Evolutionary conservation across 1,140 invertebrate genomes (phyloP), one percentile per base, ranked within the genome.

Genomic region (Drosophila fuyamai): DNA sequence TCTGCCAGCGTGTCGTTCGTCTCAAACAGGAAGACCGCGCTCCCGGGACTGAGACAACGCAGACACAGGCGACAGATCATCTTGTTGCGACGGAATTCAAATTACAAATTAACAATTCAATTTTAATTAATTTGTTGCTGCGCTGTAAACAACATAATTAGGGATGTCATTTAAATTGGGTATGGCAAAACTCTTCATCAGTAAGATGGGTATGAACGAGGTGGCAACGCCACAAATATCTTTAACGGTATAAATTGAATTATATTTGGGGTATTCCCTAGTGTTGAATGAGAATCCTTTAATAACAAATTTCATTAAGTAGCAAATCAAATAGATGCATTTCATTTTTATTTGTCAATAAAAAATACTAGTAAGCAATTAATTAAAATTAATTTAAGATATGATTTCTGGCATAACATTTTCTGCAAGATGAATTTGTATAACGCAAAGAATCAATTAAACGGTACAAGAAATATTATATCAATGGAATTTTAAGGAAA

Each of bases 31-130:
- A 81, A 91, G 44, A 90, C 88, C 16, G 80, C 82, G 66, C 67
- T 79, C 47, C 80, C 81, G 61, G 70, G 74, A 66, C 79, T 88
- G 50, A 90, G 76, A 63, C 63, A 73, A 46, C 71, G 81, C 72
- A 90, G 73, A 76, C 88, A 90, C 70, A 90, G 72, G 58, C 88
- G 88, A 72, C 88, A 90, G 54, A 90, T 88, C 88, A 90, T 90
- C 10, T 97, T 67, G 96, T 96, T 92, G 5, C 14, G 14, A 35
- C 16, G 97, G 96, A 53, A 38, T 27, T 5, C 14, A 7, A 38
- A 13, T 55, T 2, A 40, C n/a, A 13, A 68, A 46, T 40, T 29
- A 57, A 48, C 27, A 58, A 36, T 41, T 18, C 43, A 27, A 47
- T 47, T 70, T 46, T 56, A 12, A 48, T 14, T 32, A 51, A 32